phyloP scores from a whole-genome alignment of 2,113 vertebrate species.

The rabbit (Oryctolagus cuniculus) region mOryCun1.1 NC_091433.1:37103001-37103500 shows the following conservation, averaged over 20 bases:
- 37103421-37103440: background rate
- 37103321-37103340: background rate
- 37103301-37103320: background rate
- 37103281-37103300: background rate
- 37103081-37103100: background rate
- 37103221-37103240: background rate
- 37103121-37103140: background rate
- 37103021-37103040: background rate
- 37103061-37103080: background rate
- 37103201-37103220: background rate
- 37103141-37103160: background rate
- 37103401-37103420: background rate
- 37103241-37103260: background rate
- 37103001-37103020: background rate
- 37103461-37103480: background rate
- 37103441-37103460: background rate
- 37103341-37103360: background rate
- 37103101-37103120: background rate
- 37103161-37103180: background rate
- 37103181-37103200: background rate
- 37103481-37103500: background rate
- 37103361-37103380: background rate
- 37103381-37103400: background rate
- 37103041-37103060: background rate
- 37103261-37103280: background rate